These are phyloP conservation scores for Bombus breviceps DNA, from an alignment of 1,140 invertebrate species.

Conservation along the genomic window DNA sequence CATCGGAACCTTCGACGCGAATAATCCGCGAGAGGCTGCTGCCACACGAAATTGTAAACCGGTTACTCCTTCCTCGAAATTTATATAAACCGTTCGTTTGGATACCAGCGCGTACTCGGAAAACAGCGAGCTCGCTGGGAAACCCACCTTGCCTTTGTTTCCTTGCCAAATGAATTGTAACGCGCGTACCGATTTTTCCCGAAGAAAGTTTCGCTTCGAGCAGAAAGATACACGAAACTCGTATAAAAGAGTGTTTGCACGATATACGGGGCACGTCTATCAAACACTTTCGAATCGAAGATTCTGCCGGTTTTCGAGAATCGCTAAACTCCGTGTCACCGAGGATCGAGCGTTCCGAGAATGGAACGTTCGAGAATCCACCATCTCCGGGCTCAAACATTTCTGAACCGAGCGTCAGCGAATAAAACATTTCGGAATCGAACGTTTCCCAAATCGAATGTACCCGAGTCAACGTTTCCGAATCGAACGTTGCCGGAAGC, in stretches of 20 bases:
- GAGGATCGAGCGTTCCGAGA: neutral
- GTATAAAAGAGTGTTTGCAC: neutral
- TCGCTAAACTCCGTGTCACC: neutral
- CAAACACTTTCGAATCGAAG: neutral
- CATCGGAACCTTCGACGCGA: neutral
- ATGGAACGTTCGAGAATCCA: neutral
- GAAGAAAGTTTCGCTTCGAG: neutral
- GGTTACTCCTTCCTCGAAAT: neutral
- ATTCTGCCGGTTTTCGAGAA: neutral
- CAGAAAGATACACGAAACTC: neutral
- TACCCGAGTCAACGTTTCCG: neutral
- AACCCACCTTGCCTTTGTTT: slow-evolving; percentile 10
- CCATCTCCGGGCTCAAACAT: neutral
- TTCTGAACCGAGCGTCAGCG: neutral
- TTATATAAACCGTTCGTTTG: neutral
- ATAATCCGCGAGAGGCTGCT: neutral
- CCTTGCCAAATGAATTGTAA: neutral
- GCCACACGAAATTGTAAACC: neutral
- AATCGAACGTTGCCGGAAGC: neutral
- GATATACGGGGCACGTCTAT: neutral
- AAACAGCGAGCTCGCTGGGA: neutral
- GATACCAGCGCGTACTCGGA: neutral
- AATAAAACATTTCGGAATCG: slow-evolving; percentile 8
- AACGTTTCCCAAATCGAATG: neutral
- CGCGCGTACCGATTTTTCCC: neutral